Evolutionary conservation across 2,888 invertebrate species (phyloP), one percentile per base, ranked within the genome.

Genomic region (Drosophila nigritarsus): DNA sequence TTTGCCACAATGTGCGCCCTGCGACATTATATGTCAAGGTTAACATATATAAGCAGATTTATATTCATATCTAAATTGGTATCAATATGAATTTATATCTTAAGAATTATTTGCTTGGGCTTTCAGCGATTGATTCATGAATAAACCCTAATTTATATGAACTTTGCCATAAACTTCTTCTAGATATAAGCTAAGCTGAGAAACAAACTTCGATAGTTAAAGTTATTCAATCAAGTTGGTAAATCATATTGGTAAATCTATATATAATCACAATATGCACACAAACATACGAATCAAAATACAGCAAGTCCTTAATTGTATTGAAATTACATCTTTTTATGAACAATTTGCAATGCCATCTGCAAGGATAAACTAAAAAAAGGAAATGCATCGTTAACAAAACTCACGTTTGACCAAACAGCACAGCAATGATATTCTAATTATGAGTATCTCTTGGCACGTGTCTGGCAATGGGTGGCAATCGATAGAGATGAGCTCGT

Each of bases 361-460:
- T 9, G 27, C 49, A 5, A 49, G 20, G 8, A 13, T 48, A 36
- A 9, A 13, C 20, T 11, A 11, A 20, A 11, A 2, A 42, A 11
- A 11, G 11, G 15, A 48, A 60, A 49, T 40, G 50, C 56, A 18
- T 62, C 2, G 13, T 42, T 51, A 13, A 29, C 56, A 63, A 56
- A 63, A 20, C 34, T 59, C 63, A 70, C 48, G 54, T 70, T 54
- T 48, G 45, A 36, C 24, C 18, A 56, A 9, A 32, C 45, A 51
- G 45, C 53, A 63, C 27, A 27, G 48, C 62, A 54, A 70, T 69
- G 48, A 59, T 71, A 62, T 70, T 71, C 70, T 53, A 71, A 70
- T 71, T 71, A 71, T 58, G 32, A 71, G 34, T 7, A 18, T 50
- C 9, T n/a, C 15, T 29, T 11, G 11, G 15, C 45, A 45, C 45